Evolutionary conservation across 2,113 vertebrate species (phyloP).

Genomic region (Corapipo altera): DNA sequence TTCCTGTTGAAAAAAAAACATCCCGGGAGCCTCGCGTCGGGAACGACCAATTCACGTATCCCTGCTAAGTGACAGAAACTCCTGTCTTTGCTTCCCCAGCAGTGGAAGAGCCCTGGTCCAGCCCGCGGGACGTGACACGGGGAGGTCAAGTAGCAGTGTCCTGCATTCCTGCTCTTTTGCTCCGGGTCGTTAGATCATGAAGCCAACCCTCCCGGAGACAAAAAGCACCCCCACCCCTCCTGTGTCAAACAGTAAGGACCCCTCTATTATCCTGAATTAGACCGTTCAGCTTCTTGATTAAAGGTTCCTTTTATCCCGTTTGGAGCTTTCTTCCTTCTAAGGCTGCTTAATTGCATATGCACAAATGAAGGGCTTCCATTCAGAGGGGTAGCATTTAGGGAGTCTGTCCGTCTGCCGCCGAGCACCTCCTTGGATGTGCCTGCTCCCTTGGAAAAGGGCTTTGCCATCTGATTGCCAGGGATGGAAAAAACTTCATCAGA

Average conservation of each 20-base stretch:
- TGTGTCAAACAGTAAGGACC: constrained; percentile 66
- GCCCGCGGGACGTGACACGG: constrained; percentile 27
- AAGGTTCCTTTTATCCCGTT: constrained; percentile 68
- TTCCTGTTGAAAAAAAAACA: neutral
- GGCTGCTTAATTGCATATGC: constrained; percentile 78
- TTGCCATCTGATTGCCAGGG: neutral
- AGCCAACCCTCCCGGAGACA: constrained; percentile 50
- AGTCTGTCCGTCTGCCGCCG: constrained; percentile 81
- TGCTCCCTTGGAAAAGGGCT: neutral
- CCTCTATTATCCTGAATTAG: constrained; percentile 76
- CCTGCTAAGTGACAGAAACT: neutral
- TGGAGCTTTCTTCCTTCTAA: constrained; percentile 71
- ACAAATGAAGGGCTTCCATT: constrained; percentile 81
- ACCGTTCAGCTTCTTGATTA: constrained; percentile 71
- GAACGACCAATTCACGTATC: neutral
- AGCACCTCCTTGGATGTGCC: constrained; percentile 50
- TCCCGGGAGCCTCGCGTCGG: neutral
- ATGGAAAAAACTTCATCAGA: constrained; percentile 6
- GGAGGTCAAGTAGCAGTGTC: constrained; percentile 61
- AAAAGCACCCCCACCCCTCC: constrained; percentile 59
- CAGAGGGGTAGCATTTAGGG: constrained; percentile 82
- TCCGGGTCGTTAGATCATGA: constrained; percentile 49
- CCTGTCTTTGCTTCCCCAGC: neutral
- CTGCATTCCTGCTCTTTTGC: constrained; percentile 40
- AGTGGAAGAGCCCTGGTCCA: neutral